Percentiles rank a stretch among this genome's conserved stretches.
Conservation (phyloP, 2,797 vertebrate species). For the Knipowitschia caucasica region DNA sequence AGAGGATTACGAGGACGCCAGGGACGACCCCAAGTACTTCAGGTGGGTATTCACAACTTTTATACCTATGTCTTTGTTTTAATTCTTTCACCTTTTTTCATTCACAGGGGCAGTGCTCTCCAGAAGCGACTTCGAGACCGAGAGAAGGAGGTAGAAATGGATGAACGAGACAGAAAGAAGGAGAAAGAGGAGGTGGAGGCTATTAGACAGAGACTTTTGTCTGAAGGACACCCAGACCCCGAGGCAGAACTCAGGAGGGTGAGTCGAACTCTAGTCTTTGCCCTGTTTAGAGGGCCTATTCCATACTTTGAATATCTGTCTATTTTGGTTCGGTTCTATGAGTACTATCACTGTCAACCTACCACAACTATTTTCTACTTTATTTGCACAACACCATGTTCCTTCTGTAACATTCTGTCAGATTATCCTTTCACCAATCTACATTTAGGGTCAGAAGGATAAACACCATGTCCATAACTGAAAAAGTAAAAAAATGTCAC, state of each 20-base stretch:
- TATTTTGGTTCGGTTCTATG: too few species aligned
- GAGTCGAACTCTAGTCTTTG: slow-evolving; percentile 30
- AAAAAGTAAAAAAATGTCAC: too few species aligned
- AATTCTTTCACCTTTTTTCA: background rate
- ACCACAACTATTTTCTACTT: too few species aligned
- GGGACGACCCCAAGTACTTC: slow-evolving; percentile 98
- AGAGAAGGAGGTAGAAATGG: slow-evolving; percentile 95
- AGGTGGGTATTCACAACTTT: slow-evolving; percentile 66
- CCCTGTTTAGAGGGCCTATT: background rate
- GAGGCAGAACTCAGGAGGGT: slow-evolving; percentile 97
- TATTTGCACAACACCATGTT: too few species aligned
- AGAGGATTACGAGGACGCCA: slow-evolving; percentile 96
- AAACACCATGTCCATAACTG: too few species aligned
- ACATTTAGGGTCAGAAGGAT: too few species aligned
- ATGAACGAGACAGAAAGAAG: slow-evolving; percentile 93
- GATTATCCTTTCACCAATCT: too few species aligned
- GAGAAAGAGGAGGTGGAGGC: slow-evolving; percentile 97
- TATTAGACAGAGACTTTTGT: slow-evolving; percentile 93
- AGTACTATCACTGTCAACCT: too few species aligned
- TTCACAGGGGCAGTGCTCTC: slow-evolving; percentile 89
- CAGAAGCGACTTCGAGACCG: slow-evolving; percentile 94
- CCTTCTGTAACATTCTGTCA: too few species aligned
- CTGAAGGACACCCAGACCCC: slow-evolving; percentile 96
- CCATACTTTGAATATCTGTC: too few species aligned
- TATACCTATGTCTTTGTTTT: background rate